Base-by-base conservation (phyloP, 2,888 invertebrate genomes). In the Fissipunctia ypsillon region DNA sequence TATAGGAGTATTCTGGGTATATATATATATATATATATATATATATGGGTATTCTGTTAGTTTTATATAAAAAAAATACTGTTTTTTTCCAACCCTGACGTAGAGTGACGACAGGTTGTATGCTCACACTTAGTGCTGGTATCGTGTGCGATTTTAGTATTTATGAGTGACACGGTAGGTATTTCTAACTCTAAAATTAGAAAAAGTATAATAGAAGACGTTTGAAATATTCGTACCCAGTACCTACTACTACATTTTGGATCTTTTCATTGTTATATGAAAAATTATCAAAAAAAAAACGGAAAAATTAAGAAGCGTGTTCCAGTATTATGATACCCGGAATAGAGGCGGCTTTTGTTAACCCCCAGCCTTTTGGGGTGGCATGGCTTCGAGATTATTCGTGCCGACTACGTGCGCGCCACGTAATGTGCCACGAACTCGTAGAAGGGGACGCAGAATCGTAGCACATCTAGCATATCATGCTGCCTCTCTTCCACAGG, bases 361-460 rank as follows among this genome's bases (percentile, higher is more conserved):
- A 57, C 43, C 25, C 28, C 22, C 38, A 22, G 50, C 14, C 56
- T 79, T 79, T 75, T 75, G 57, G 61, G 48, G 61, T 56, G 28
- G 12, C 25, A 38, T 52, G 10, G 50, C n/a, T 41, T 38, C 10
- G 43, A 68, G 16, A 48, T 28, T 14, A n/a, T 56, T 77, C n/a
- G 25, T 19, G 19, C n/a, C 25, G 22, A 14, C 67, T 56, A 68
- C 69, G 57, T 41, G 35, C 52, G 19, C 10, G 35, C n/a, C 50
- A 28, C 31, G 72, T n/a, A 31, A 38, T 28, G 45, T 16, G 66
- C 63, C 60, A 64, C 81, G 78, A 70, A 64, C 61, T 59, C 67
- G 59, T n/a, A 52, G 60, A 66, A 67, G n/a, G 28, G 22, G 16
- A 28, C 19, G 52, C 12, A 14, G 10, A 59, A 25, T 22, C 65